These are phyloP conservation scores for Clunio marinus DNA, from an alignment of 2,888 invertebrate species.

Conservation along the genomic window DNA sequence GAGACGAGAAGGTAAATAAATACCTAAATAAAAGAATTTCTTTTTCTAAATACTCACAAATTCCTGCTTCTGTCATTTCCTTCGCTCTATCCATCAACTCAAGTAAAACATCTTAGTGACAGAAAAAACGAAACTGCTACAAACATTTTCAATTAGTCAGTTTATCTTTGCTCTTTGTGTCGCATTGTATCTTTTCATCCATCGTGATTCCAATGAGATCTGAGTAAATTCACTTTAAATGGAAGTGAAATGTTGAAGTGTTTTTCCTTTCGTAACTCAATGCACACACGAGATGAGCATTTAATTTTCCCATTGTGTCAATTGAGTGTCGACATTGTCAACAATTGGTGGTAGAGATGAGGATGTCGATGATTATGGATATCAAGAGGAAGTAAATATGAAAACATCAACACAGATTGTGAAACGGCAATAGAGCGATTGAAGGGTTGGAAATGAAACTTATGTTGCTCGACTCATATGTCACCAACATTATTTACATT, in stretches of 20 bases:
- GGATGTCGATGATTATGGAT: slow-evolving; percentile 8
- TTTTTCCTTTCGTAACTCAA: background rate
- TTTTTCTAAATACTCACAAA: too few species aligned
- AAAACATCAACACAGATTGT: too few species aligned
- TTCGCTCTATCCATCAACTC: too few species aligned
- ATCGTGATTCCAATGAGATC: slow-evolving; percentile 11
- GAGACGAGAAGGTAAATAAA: slow-evolving; percentile 91
- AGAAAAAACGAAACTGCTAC: background rate
- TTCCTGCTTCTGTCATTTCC: slow-evolving; percentile 8
- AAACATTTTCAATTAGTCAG: slow-evolving; percentile 33
- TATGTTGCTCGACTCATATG: too few species aligned
- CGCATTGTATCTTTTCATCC: slow-evolving; percentile 18
- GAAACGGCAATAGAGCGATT: too few species aligned
- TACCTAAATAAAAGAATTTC: too few species aligned
- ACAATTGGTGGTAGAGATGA: too few species aligned
- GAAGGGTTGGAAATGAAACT: too few species aligned
- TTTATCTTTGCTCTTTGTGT: slow-evolving; percentile 7
- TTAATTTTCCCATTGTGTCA: background rate
- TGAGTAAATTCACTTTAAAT: slow-evolving; percentile 25
- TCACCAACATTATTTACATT: too few species aligned
- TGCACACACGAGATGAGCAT: background rate
- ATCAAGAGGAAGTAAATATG: slow-evolving; percentile 5
- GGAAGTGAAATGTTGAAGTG: slow-evolving; percentile 32
- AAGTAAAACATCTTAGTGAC: background rate
- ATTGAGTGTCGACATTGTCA: too few species aligned